phyloP scores from a whole-genome alignment of 2,888 invertebrate species.

The Drosophila seclusa region DNA sequence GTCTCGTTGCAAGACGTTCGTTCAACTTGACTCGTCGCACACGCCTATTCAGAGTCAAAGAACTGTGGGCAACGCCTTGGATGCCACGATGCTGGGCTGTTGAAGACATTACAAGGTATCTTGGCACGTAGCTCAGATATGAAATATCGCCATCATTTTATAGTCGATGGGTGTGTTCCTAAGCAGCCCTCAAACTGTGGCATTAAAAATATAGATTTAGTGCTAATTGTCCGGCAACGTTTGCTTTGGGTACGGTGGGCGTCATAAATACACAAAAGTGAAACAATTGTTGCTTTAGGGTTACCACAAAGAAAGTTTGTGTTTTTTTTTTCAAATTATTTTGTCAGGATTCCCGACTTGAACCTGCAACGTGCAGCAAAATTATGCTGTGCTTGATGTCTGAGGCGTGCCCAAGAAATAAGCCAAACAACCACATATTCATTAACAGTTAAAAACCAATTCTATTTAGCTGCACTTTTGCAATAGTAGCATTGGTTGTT shows the following conservation, averaged over 20 bases:
- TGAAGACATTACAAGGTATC: constrained; percentile 41
- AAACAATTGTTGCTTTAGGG: constrained; percentile 18
- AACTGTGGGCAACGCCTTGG: constrained; percentile 56
- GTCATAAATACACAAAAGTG: constrained; percentile 32
- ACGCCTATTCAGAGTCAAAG: constrained; percentile 49
- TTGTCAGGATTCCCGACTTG: neutral
- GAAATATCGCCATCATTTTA: constrained; percentile 34
- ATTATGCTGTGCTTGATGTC: constrained; percentile 17
- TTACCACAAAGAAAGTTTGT: constrained; percentile 55
- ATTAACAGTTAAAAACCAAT: constrained; percentile 62
- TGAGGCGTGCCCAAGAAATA: constrained; percentile 1
- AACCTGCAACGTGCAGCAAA: constrained; percentile 16
- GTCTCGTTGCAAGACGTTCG: constrained; percentile 10
- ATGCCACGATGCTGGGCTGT: constrained; percentile 5
- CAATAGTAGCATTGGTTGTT: constrained; percentile 37
- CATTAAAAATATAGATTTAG: constrained; percentile 71
- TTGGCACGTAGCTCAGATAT: constrained; percentile 46
- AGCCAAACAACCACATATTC: constrained; percentile 23
- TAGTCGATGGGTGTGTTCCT: constrained; percentile 28
- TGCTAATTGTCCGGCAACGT: constrained; percentile 69
- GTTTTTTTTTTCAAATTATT: neutral
- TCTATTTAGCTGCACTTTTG: constrained; percentile 46
- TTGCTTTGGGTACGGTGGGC: constrained; percentile 49
- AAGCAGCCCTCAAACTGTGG: constrained; percentile 32
- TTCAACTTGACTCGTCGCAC: constrained; percentile 18